These are phyloP conservation scores for Aplodontia rufa DNA, from an alignment of 2,113 vertebrate genomes.

Conservation along the genomic window DNA sequence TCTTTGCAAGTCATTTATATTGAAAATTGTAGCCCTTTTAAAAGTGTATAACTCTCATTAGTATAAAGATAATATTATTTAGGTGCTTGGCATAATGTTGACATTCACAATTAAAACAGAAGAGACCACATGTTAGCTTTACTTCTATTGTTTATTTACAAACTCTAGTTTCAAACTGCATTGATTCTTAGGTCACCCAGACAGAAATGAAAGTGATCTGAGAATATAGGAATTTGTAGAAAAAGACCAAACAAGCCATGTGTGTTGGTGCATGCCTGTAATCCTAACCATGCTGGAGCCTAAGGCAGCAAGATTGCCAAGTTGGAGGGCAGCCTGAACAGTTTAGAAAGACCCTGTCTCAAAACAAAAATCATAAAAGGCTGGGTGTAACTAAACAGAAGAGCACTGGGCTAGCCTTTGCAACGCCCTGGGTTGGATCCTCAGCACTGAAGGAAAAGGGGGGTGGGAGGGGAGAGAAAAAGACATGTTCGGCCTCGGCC, in stretches of 20 bases:
- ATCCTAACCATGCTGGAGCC: too few species aligned
- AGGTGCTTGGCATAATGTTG: background rate
- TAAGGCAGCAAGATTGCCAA: too few species aligned
- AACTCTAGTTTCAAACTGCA: conserved; percentile 1
- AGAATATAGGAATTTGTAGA: background rate
- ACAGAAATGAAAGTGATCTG: background rate
- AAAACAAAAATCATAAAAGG: too few species aligned
- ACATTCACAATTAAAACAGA: background rate
- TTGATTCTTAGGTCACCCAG: background rate
- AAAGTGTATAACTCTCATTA: background rate
- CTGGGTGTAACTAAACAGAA: too few species aligned
- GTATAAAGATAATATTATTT: background rate
- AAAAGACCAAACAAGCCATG: background rate
- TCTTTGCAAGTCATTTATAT: background rate
- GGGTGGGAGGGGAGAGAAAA: background rate
- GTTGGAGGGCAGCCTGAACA: too few species aligned
- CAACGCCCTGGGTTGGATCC: too few species aligned
- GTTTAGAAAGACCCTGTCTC: too few species aligned
- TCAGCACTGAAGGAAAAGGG: too few species aligned
- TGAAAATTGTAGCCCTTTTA: background rate
- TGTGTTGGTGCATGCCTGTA: too few species aligned
- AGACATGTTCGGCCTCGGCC: background rate
- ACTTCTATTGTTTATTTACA: background rate
- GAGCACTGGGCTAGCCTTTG: too few species aligned
- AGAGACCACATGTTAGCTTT: background rate